Base-by-base conservation (phyloP, 2,888 invertebrate genomes). In the Choreutis nemorana region DNA sequence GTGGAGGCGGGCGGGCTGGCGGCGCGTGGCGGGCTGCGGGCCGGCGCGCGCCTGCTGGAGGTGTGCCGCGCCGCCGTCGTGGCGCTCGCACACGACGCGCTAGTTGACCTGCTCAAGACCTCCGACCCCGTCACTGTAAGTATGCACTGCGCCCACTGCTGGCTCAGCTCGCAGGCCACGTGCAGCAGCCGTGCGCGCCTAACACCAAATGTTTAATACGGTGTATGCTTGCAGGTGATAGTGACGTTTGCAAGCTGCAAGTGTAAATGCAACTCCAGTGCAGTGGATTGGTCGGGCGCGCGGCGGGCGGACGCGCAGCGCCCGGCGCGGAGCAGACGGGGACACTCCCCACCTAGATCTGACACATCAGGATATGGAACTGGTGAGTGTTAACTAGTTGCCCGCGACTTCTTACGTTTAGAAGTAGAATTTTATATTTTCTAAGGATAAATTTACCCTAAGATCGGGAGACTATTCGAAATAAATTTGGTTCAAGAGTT, bases 21-120 rank as follows among this genome's bases (percentile, higher is more conserved):
- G 15, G 87, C 87, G 70, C 84, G 87, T 33, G 91, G 93, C 2
- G 97, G 96, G n/a, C 81, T 97, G 26, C 77, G 91, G 26, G 92
- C 93, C 58, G 94, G 94, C 34, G 91, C 91, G 28, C 83, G 96
- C 9, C 82, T 97, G 39, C 92, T 97, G 2, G 96, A 97, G 70
- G 91, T 93, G 45, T 92, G 92, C 53, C 90, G 91, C 60, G 89
- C 94, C 12, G 92, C 94, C 15, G 91, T 94, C 14, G 89, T 91
- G 3, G 94, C 94, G 1, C 72, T 96, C 37, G 89, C 87, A 16
- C 93, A 95, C 67, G 94, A 94, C 57, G 91, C 94, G 65, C 93
- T 96, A 86, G 92, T 95, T 16, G 95, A 95, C 65, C 75, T 95
- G 41, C 77, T 97, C 34, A 91, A 94, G 71, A 95, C 94, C 1